Evolutionary conservation across 2,113 vertebrate genomes (phyloP).

Genomic region (Oceanites oceanicus): DNA sequence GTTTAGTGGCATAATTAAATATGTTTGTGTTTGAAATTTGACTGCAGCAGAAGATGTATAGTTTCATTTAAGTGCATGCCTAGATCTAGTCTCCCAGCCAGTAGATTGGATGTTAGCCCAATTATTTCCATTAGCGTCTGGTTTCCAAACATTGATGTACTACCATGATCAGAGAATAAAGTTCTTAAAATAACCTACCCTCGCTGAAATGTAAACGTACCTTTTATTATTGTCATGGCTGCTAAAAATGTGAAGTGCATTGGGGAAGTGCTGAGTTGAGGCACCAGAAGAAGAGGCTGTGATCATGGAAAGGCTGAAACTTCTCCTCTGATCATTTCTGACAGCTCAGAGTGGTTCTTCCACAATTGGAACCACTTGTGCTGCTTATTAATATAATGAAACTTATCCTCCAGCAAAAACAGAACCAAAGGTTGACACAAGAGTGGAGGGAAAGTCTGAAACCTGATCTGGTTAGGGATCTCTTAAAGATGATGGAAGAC

Average conservation of each 20-base stretch:
- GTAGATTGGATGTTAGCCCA: constrained; percentile 9
- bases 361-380: constrained; percentile 72
- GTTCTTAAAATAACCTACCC: neutral
- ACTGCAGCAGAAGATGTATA: neutral
- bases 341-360: constrained; percentile 64
- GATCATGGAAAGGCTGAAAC: constrained; percentile 47
- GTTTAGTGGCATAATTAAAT: neutral
- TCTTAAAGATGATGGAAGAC: constrained; percentile 68
- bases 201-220: neutral
- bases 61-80: neutral
- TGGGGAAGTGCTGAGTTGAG: constrained; percentile 38
- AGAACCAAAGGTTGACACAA: constrained; percentile 58
- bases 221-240: constrained; percentile 12
- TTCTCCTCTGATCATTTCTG: constrained; percentile 67
- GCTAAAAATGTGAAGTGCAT: constrained; percentile 22
- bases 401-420: constrained; percentile 70
- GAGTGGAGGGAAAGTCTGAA: constrained; percentile 62
- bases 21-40: neutral
- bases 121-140: constrained; percentile 45
- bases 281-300: constrained; percentile 53
- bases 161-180: constrained; percentile 1
- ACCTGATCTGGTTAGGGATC: constrained; percentile 60
- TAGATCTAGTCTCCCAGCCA: neutral
- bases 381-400: constrained; percentile 71
- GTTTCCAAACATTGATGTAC: neutral